These are phyloP conservation scores for Manis javanica DNA, from an alignment of 2,797 vertebrate species.

Conservation along the genomic window DNA sequence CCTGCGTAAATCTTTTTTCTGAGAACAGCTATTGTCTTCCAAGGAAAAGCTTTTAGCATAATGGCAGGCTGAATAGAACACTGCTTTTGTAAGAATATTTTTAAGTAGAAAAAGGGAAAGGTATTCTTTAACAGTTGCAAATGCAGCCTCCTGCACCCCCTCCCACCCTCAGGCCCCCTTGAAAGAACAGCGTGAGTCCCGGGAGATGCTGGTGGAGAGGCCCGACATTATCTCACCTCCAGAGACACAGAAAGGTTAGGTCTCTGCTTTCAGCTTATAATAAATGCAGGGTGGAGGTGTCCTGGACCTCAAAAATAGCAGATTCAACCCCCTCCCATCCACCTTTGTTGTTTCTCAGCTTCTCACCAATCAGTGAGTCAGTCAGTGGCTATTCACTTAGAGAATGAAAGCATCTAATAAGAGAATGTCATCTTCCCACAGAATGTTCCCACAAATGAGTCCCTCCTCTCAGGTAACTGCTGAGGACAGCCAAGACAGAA, in stretches of 20 bases:
- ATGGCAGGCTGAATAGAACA: conserved; percentile 72
- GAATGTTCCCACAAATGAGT: not conserved
- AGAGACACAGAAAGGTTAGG: conserved; percentile 2
- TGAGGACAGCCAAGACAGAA: not conserved
- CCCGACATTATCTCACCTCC: conserved; percentile 13
- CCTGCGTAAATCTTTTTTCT: conserved; percentile 65
- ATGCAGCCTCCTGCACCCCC: not conserved
- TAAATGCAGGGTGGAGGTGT: not conserved
- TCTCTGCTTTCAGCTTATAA: conserved; percentile 12
- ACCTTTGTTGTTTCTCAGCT: not conserved
- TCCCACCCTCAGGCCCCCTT: not conserved
- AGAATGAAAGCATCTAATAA: not conserved
- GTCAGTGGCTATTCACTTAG: not conserved
- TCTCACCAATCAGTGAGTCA: conserved; percentile 16
- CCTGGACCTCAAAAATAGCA: conserved; percentile 49
- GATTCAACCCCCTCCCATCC: not conserved
- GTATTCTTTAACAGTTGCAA: conserved; percentile 55
- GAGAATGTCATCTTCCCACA: not conserved
- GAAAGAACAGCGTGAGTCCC: conserved; percentile 4
- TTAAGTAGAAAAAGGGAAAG: conserved; percentile 60
- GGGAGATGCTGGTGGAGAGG: not conserved
- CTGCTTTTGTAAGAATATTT: conserved; percentile 66
- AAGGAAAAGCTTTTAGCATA: conserved; percentile 78
- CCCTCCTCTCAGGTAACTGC: not conserved
- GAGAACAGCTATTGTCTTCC: conserved; percentile 77